Evolutionary conservation across 2,113 vertebrate genomes (phyloP).

Genomic region (Dissostichus mawsoni): DNA sequence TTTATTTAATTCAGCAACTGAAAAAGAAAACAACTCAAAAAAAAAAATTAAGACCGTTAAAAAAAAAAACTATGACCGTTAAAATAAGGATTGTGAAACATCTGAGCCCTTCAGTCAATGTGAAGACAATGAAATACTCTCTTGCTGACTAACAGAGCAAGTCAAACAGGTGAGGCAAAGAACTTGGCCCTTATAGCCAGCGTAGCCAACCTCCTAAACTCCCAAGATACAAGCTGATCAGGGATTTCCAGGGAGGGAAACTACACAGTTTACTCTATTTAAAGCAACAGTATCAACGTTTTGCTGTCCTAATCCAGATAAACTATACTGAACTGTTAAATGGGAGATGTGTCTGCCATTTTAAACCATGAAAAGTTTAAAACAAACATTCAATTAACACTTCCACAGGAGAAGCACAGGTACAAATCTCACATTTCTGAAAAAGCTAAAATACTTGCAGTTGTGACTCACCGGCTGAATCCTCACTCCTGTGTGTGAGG

Average conservation of each 20-base stretch:
- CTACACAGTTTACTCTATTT: not conserved
- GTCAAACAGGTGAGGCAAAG: conserved; percentile 83
- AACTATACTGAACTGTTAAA: not conserved
- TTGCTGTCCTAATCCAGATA: not conserved
- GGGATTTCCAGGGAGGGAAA: not conserved
- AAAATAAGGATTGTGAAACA: conserved; percentile 19
- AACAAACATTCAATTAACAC: not conserved
- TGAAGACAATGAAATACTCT: conserved; percentile 56
- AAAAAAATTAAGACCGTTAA: too few relatives aligned
- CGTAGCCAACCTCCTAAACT: conserved; percentile 15
- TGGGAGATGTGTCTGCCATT: not conserved
- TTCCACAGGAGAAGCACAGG: not conserved
- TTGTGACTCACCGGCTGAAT: conserved; percentile 70
- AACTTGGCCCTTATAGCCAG: conserved; percentile 37
- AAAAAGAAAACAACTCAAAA: not conserved
- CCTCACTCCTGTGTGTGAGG: conserved; percentile 40
- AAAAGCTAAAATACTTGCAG: not conserved
- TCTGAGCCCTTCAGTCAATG: conserved; percentile 6
- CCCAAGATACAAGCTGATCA: conserved; percentile 23
- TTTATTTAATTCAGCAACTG: not conserved
- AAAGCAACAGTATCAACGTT: not conserved
- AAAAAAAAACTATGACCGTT: not conserved
- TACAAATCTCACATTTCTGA: not conserved
- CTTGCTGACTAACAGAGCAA: conserved; percentile 77
- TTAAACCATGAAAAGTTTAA: not conserved